Conservation (phyloP, 2,797 vertebrate genomes). For the Thunnus albacares region DNA sequence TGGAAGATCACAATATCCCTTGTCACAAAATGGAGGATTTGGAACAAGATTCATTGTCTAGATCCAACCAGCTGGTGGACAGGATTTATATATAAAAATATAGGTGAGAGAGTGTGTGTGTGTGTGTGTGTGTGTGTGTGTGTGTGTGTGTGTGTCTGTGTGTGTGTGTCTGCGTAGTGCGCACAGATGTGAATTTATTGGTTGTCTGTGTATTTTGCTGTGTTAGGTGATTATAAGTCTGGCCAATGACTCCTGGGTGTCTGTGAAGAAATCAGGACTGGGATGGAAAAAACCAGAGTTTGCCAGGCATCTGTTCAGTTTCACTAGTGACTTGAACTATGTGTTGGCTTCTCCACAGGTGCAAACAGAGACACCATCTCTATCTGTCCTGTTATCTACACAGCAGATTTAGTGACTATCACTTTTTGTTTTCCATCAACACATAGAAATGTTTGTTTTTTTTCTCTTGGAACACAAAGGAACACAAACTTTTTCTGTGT, state of each 20-base stretch:
- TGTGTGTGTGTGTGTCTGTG: background rate
- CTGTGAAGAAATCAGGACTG: conserved; percentile 49
- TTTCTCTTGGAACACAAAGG: background rate
- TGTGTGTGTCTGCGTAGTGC: background rate
- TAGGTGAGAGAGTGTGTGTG: conserved; percentile 5
- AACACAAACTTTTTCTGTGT: background rate
- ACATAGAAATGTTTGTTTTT: background rate
- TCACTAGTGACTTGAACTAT: conserved; percentile 64
- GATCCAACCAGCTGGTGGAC: conserved; percentile 45
- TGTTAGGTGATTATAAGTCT: conserved; percentile 55
- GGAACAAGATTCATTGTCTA: conserved; percentile 9
- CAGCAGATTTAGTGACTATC: conserved; percentile 7
- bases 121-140: conserved; percentile 1
- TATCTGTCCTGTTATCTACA: conserved; percentile 30
- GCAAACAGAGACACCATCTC: conserved; percentile 46
- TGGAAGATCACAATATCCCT: conserved; percentile 29
- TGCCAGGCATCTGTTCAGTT: conserved; percentile 80
- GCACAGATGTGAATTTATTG: conserved; percentile 9
- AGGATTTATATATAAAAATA: background rate
- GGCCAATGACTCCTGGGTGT: conserved; percentile 53
- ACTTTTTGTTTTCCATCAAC: conserved; percentile 11
- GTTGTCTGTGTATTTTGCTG: conserved; percentile 25
- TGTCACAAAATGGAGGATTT: conserved; percentile 37
- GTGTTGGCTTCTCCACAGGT: conserved; percentile 51
- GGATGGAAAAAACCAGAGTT: conserved; percentile 65